phyloP scores from a whole-genome alignment of 2,797 vertebrate species.

The Nannoperca australis region DNA sequence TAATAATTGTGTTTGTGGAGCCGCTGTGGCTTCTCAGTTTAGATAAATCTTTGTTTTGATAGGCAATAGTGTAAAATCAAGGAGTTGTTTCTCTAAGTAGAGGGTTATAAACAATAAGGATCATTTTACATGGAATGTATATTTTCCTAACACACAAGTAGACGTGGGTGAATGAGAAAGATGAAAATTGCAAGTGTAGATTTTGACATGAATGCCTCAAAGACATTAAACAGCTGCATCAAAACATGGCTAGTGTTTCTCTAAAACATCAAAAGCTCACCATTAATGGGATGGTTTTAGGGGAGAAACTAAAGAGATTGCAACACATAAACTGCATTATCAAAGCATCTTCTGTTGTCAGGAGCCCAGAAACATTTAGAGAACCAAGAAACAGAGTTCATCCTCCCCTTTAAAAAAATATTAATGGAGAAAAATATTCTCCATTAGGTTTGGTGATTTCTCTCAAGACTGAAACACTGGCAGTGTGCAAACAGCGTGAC shows the following conservation, averaged over 20 bases:
- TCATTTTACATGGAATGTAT: constrained; percentile 18
- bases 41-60: constrained; percentile 16
- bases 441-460: constrained; percentile 43
- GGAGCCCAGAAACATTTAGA: constrained; percentile 61
- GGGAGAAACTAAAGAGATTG: not conserved
- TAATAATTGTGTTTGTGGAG: constrained; percentile 41
- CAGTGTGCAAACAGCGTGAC: constrained; percentile 35
- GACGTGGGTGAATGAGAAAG: constrained; percentile 18
- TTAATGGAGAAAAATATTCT: too few species aligned
- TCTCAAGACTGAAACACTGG: constrained; percentile 42
- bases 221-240: constrained; percentile 40
- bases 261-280: constrained; percentile 11
- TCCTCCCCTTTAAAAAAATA: not conserved
- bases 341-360: constrained; percentile 79
- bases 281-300: not conserved
- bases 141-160: constrained; percentile 21
- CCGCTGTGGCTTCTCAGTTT: constrained; percentile 6
- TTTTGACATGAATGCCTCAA: constrained; percentile 37
- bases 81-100: not conserved
- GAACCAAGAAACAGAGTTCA: constrained; percentile 38
- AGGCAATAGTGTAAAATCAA: constrained; percentile 6
- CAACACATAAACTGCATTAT: constrained; percentile 54
- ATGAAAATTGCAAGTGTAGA: constrained; percentile 5
- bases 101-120: not conserved
- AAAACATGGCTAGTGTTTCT: constrained; percentile 20